Conservation (phyloP, 2,888 invertebrate species). For the Volucella inanis region DNA sequence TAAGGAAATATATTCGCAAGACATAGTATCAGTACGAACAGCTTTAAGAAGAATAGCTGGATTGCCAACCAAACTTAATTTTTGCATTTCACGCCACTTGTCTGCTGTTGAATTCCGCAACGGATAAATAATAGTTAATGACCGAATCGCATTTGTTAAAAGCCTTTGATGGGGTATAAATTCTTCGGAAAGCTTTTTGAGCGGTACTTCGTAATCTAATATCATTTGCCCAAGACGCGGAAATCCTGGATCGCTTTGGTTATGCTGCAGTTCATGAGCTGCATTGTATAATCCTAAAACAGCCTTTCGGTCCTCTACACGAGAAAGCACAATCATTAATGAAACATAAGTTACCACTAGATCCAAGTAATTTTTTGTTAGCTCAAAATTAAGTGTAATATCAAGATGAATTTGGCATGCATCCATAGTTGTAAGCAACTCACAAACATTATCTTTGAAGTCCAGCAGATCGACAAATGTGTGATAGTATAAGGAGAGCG, state of each 20-base stretch:
- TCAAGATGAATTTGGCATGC: constrained; percentile 97
- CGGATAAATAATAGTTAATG: constrained; percentile 93
- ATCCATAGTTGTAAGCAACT: constrained; percentile 96
- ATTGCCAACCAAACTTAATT: constrained; percentile 95
- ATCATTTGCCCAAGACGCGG: constrained; percentile 98
- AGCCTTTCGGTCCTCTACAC: constrained; percentile 98
- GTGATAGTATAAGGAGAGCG: constrained; percentile 97
- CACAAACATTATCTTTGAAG: constrained; percentile 97
- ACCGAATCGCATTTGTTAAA: constrained; percentile 92
- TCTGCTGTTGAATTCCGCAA: constrained; percentile 96
- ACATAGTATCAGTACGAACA: constrained; percentile 97
- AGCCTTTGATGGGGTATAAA: constrained; percentile 97
- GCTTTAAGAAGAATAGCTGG: constrained; percentile 97
- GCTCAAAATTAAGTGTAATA: constrained; percentile 97
- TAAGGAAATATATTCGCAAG: constrained; percentile 97
- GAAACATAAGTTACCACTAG: constrained; percentile 96
- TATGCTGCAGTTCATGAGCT: constrained; percentile 97
- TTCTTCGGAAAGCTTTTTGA: constrained; percentile 97
- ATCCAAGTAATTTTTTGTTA: constrained; percentile 97
- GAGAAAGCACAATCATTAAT: constrained; percentile 97
- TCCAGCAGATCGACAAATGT: constrained; percentile 99
- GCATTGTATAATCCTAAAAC: constrained; percentile 98
- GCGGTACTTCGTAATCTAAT: constrained; percentile 97
- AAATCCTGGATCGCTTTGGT: constrained; percentile 94
- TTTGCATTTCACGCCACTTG: constrained; percentile 96